Conservation (phyloP, 2,113 vertebrate species). For the Forbesichthys papilliferus region DNA sequence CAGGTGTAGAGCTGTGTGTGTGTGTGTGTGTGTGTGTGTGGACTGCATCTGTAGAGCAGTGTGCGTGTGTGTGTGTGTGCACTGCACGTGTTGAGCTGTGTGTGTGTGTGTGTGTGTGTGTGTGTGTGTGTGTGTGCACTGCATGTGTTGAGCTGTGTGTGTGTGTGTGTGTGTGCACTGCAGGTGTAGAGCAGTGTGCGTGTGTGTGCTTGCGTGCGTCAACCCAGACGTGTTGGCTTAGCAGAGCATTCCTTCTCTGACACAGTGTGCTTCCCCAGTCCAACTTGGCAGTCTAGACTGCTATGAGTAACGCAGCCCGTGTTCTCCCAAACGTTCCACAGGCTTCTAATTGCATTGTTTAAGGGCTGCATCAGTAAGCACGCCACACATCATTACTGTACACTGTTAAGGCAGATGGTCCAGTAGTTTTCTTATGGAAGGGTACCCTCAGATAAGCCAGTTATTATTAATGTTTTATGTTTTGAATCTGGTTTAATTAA, state of each 20-base stretch:
- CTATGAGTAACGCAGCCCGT: constrained; percentile 70
- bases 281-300: constrained; percentile 58
- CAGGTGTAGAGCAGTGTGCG: no score
- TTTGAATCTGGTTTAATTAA: no score
- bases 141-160: not conserved
- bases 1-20: no score
- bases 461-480: no score
- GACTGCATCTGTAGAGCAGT: not conserved
- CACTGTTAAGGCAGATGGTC: constrained; percentile 27
- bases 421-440: no score
- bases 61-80: not conserved
- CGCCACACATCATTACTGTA: constrained; percentile 60
- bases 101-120: constrained; percentile 4
- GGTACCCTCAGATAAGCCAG: no score
- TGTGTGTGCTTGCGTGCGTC: not conserved
- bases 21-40: not conserved
- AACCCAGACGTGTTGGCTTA: not conserved
- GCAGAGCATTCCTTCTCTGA: not conserved
- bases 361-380: constrained; percentile 52
- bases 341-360: constrained; percentile 57
- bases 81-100: not conserved
- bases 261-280: not conserved
- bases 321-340: constrained; percentile 54
- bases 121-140: constrained; percentile 6
- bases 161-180: not conserved